These are phyloP conservation scores for Lycophotia porphyrea DNA, from an alignment of 2,888 invertebrate species.

Conservation along the genomic window DNA sequence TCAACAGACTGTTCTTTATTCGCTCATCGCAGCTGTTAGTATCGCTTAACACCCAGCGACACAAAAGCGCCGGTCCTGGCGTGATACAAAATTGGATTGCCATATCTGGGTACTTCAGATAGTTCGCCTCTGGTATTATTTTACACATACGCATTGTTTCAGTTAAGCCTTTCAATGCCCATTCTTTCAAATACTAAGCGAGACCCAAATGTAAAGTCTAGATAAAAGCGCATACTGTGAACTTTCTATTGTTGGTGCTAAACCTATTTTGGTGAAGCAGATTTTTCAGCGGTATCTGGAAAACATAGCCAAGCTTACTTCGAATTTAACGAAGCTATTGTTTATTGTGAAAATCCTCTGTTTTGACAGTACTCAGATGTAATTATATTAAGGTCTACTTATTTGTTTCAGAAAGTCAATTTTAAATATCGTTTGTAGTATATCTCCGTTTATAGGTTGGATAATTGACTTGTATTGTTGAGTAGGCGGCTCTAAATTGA, in stretches of 20 bases:
- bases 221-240: neutral
- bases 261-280: neutral
- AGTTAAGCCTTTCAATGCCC: slow-evolving; percentile 32
- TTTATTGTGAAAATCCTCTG: slow-evolving; percentile 17
- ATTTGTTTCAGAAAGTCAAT: slow-evolving; percentile 28
- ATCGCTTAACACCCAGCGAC: slow-evolving; percentile 20
- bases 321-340: slow-evolving; percentile 21
- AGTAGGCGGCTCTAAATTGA: slow-evolving; percentile 8
- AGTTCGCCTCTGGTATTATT: slow-evolving; percentile 65
- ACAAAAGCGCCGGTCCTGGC: slow-evolving; percentile 32
- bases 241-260: neutral
- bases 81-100: slow-evolving; percentile 72
- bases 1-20: slow-evolving; percentile 7
- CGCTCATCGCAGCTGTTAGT: slow-evolving; percentile 36
- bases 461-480: slow-evolving; percentile 37
- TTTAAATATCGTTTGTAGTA: slow-evolving; percentile 35
- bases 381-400: slow-evolving; percentile 27
- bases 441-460: slow-evolving; percentile 16
- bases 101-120: slow-evolving; percentile 73
- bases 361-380: slow-evolving; percentile 1
- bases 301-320: slow-evolving; percentile 4
- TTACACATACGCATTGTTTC: slow-evolving; percentile 67
- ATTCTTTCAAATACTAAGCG: neutral
- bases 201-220: neutral
- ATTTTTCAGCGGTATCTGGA: neutral